Base-by-base conservation (phyloP, 1,140 invertebrate species). In the Hydropsyche tenuis region DNA sequence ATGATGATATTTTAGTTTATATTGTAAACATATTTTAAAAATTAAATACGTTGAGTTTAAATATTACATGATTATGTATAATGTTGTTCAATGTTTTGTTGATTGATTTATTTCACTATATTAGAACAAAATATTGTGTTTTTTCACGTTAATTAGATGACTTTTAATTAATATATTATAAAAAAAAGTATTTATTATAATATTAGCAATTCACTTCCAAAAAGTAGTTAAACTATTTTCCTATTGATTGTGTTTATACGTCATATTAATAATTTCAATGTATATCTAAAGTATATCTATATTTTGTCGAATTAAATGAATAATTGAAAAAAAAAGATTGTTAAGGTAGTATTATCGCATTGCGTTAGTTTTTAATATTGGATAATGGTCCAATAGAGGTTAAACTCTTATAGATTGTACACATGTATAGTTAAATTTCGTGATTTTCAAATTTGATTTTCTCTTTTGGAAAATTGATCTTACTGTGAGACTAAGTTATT, bases 371-470 rank as follows among this genome's bases (percentile, higher is more conserved):
- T 42, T 25, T 68, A 63, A 75, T 75, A 75, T 77, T 77, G 76
- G 73, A 77, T 75, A 53, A 75, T 66, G 73, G 76, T 77, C 73
- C 76, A 77, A 77, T 77, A 77, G 76, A 63, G 18, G 62, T 48
- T 68, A 48, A 68, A 48, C 14, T 68, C 65, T 45, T 48, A 68
- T 68, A 68, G 65, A 68, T n/a, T 68, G 56, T 60, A 60, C 56
- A 60, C 56, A 25, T 60, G 56, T 60, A 60, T 60, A 60, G 56
- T 60, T 60, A 23, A 60, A 60, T 60, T 60, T 60, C 56, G 20
- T 60, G 30, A 37, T 37, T 37, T 37, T 4, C 9, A 37, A 37
- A 4, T 37, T 37, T 37, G 30, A 37, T 37, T 37, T 37, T 37
- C 30, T 37, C 30, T 37, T 37, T 37, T 37, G 30, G 30, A 37